Evolutionary conservation across 2,888 invertebrate species (phyloP).

Genomic region (Nephrotoma appendiculata): DNA sequence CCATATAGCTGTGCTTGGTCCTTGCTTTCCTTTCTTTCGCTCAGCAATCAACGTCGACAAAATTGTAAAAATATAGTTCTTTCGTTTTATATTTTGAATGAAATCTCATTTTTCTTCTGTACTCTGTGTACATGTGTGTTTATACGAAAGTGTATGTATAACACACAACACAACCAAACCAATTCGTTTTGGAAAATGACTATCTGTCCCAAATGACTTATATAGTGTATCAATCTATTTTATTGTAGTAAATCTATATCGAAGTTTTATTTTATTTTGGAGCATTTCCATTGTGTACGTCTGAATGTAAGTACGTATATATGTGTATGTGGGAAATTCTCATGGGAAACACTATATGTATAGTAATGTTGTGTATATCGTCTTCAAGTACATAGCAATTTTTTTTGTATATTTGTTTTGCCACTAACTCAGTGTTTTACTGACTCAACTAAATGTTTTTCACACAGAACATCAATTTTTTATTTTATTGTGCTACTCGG

Average conservation of each 20-base stretch:
- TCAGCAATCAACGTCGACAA: background rate
- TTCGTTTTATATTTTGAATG: background rate
- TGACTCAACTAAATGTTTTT: background rate
- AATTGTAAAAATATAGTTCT: background rate
- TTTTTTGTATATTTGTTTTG: background rate
- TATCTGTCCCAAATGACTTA: constrained; percentile 5
- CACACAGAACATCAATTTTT: background rate
- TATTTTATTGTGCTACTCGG: background rate
- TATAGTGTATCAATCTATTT: constrained; percentile 5
- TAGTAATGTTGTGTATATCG: background rate
- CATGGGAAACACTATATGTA: background rate
- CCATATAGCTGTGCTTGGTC: background rate
- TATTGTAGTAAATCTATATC: constrained; percentile 3
- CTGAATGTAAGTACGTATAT: too few relatives aligned
- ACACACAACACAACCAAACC: background rate
- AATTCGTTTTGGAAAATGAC: constrained; percentile 2
- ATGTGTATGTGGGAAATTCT: background rate
- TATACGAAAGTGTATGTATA: background rate
- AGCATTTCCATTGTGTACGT: background rate
- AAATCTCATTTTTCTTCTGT: background rate
- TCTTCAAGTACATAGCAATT: background rate
- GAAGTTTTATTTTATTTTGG: background rate
- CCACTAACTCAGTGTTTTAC: background rate
- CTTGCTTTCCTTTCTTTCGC: background rate
- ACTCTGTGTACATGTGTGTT: background rate